phyloP scores from a whole-genome alignment of 2,888 invertebrate genomes.

The Zootermopsis nevadensis region DNA sequence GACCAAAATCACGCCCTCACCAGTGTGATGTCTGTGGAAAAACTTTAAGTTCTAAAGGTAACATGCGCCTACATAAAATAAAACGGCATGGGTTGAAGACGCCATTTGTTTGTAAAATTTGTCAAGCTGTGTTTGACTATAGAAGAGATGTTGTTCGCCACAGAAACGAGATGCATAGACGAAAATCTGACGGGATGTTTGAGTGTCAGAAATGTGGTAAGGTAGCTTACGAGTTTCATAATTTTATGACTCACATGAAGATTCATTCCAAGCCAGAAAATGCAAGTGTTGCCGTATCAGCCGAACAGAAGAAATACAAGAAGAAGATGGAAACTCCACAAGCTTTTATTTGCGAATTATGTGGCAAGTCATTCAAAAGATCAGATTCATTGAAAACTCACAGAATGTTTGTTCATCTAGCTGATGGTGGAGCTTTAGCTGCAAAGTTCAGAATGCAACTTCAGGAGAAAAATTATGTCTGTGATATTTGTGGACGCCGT shows the following conservation, averaged over 20 bases:
- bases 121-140: neutral
- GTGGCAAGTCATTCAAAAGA: constrained; percentile 49
- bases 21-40: constrained; percentile 46
- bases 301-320: neutral
- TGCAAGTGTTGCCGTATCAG: neutral
- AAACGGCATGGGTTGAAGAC: constrained; percentile 34
- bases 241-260: constrained; percentile 39
- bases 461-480: constrained; percentile 43
- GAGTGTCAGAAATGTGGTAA: constrained; percentile 44
- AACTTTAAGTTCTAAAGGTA: constrained; percentile 39
- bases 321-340: neutral
- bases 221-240: constrained; percentile 35
- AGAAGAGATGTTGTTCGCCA: constrained; percentile 40
- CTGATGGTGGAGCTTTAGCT: neutral
- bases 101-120: constrained; percentile 41
- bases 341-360: constrained; percentile 49
- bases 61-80: constrained; percentile 46
- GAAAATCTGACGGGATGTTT: constrained; percentile 36
- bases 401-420: neutral
- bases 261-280: constrained; percentile 35
- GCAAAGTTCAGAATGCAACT: neutral
- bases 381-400: constrained; percentile 38
- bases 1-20: neutral
- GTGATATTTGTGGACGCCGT: constrained; percentile 52
- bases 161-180: constrained; percentile 35